These are phyloP conservation scores for Galeopsomyia nigrocyanea DNA, from an alignment of 2,888 invertebrate species.

Conservation along the genomic window DNA sequence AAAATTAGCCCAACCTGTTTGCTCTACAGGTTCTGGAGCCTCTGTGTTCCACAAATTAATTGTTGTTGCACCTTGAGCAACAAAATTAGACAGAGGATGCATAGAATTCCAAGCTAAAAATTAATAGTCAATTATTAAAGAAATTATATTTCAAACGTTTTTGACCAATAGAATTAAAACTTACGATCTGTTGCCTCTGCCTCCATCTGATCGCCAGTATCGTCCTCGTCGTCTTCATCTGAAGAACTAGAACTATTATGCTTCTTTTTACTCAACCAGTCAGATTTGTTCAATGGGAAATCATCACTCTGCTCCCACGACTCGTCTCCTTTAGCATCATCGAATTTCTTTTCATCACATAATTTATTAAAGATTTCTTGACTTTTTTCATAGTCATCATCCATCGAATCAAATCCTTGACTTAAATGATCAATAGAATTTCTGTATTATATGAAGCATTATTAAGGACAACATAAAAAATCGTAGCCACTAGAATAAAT, in stretches of 20 bases:
- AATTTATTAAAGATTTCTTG: slow-evolving; percentile 75
- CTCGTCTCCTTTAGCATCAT: slow-evolving; percentile 58
- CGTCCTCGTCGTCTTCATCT: slow-evolving; percentile 70
- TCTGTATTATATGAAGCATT: slow-evolving; percentile 50
- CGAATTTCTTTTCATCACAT: slow-evolving; percentile 57
- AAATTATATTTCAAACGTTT: not conserved
- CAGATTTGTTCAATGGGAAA: slow-evolving; percentile 69
- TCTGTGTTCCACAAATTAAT: slow-evolving; percentile 61
- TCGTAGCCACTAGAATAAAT: not conserved
- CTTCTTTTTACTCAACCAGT: slow-evolving; percentile 62
- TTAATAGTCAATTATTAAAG: not conserved
- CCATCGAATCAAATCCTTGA: slow-evolving; percentile 69
- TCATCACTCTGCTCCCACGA: slow-evolving; percentile 70
- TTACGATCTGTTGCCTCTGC: slow-evolving; percentile 70
- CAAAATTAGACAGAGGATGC: slow-evolving; percentile 49
- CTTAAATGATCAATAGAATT: slow-evolving; percentile 65
- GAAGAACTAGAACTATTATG: slow-evolving; percentile 66
- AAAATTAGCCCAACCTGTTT: slow-evolving; percentile 66
- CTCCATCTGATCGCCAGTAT: slow-evolving; percentile 61
- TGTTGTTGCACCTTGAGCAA: slow-evolving; percentile 49
- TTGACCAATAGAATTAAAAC: slow-evolving; percentile 50
- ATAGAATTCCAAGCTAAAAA: slow-evolving; percentile 58
- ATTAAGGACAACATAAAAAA: slow-evolving; percentile 26
- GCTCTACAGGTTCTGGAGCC: slow-evolving; percentile 56
- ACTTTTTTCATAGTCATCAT: slow-evolving; percentile 69